Evolutionary conservation across 2,888 invertebrate genomes (phyloP).

Genomic region (Bedellia somnulentella): DNA sequence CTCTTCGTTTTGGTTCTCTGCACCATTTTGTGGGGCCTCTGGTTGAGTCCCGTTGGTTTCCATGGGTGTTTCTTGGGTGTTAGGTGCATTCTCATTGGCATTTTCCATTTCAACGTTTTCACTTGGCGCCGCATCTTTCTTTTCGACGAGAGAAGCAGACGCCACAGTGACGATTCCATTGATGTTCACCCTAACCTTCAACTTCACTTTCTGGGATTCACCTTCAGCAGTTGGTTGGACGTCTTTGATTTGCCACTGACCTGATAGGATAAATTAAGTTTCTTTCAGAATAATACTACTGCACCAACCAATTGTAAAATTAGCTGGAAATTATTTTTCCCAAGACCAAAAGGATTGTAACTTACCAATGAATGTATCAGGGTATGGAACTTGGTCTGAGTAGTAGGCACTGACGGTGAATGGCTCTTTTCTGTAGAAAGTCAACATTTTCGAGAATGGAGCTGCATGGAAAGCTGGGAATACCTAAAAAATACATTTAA

Average conservation of each 20-base stretch:
- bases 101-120: conserved; percentile 48
- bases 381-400: conserved; percentile 72
- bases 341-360: conserved; percentile 8
- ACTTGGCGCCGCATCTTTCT: conserved; percentile 58
- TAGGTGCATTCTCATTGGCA: conserved; percentile 40
- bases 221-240: conserved; percentile 86
- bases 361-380: conserved; percentile 78
- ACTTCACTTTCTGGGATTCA: conserved; percentile 92
- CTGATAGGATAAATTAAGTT: conserved; percentile 25
- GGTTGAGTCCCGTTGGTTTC: conserved; percentile 55
- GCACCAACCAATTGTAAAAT: no score
- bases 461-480: conserved; percentile 88
- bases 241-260: conserved; percentile 77
- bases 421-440: conserved; percentile 87
- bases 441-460: conserved; percentile 93
- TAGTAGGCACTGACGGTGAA: conserved; percentile 89
- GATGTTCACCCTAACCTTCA: conserved; percentile 91
- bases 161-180: conserved; percentile 90
- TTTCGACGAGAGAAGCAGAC: conserved; percentile 82
- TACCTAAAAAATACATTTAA: conserved; percentile 32
- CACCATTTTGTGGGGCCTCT: conserved; percentile 34
- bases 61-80: conserved; percentile 38
- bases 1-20: conserved; percentile 38
- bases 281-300: no score
- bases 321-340: no score